These are phyloP conservation scores for Orgyia antiqua DNA, from an alignment of 2,888 invertebrate genomes.

Conservation along the genomic window DNA sequence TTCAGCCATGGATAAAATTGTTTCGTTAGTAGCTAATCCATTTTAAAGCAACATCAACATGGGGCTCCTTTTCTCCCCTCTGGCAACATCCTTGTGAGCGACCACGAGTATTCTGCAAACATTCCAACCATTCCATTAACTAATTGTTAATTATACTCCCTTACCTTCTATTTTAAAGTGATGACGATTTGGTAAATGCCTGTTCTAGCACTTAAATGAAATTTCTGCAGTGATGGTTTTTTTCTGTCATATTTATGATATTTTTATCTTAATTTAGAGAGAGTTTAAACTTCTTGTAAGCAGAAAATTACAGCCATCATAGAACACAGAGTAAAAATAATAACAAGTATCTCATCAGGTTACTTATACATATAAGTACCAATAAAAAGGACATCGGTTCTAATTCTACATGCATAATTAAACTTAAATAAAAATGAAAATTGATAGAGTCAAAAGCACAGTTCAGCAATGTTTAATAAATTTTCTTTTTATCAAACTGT, in stretches of 20 bases:
- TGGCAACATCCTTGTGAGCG: constrained; percentile 19
- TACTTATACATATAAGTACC: no score
- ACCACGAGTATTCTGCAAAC: constrained; percentile 36
- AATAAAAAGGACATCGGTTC: no score
- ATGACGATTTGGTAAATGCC: constrained; percentile 48
- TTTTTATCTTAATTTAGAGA: constrained; percentile 9
- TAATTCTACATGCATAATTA: no score
- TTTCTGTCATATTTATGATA: no score
- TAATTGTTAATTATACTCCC: constrained; percentile 62
- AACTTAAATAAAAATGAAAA: no score
- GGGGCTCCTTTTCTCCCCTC: constrained; percentile 25
- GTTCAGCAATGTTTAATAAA: no score
- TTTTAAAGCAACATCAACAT: constrained; percentile 28
- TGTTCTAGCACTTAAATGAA: no score
- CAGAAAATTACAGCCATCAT: neutral
- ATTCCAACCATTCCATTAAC: constrained; percentile 49
- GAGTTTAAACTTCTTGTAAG: neutral
- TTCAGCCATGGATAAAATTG: constrained; percentile 15
- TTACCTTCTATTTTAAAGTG: constrained; percentile 19
- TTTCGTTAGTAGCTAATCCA: constrained; percentile 25
- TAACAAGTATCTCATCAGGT: no score
- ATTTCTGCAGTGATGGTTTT: no score
- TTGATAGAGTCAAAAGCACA: no score
- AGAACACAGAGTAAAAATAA: no score
- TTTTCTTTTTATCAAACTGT: no score